Percentiles rank a stretch among this genome's conserved stretches.
Conservation (phyloP, 2,888 invertebrate genomes). For the Argynnis bischoffii region DNA sequence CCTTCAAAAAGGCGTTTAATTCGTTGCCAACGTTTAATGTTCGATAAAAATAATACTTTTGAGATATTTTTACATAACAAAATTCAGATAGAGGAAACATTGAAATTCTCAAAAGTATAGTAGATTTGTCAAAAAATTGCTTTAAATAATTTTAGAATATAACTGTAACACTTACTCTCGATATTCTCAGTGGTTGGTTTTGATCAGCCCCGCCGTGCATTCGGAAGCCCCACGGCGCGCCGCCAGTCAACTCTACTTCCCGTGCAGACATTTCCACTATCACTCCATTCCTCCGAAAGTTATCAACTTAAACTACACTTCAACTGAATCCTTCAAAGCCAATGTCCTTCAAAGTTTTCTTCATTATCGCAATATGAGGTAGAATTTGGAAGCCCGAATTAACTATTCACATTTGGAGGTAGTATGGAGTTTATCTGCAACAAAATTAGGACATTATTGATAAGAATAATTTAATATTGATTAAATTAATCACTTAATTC, state of each 20-base stretch:
- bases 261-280: slow-evolving; percentile 84
- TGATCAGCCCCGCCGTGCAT: slow-evolving; percentile 92
- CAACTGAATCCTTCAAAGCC: slow-evolving; percentile 22
- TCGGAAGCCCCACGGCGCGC: slow-evolving; percentile 94
- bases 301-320: slow-evolving; percentile 28
- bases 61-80: too few relatives aligned
- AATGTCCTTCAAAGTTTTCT: slow-evolving; percentile 27
- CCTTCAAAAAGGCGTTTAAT: slow-evolving; percentile 10
- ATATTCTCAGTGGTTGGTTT: slow-evolving; percentile 89
- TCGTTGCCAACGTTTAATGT: not conserved
- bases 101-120: not conserved
- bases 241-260: slow-evolving; percentile 89
- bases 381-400: slow-evolving; percentile 41
- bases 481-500: not conserved
- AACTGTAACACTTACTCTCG: slow-evolving; percentile 84
- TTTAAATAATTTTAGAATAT: not conserved
- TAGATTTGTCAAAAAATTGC: not conserved
- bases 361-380: slow-evolving; percentile 47
- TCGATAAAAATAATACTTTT: not conserved
- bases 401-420: slow-evolving; percentile 37
- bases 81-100: too few relatives aligned
- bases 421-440: slow-evolving; percentile 31
- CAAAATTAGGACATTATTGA: slow-evolving; percentile 7
- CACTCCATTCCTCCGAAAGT: slow-evolving; percentile 57
- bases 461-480: not conserved